Evolutionary conservation across 2,797 vertebrate genomes (phyloP), one percentile per base, ranked within the genome.

Genomic region (Hirundo rustica): DNA sequence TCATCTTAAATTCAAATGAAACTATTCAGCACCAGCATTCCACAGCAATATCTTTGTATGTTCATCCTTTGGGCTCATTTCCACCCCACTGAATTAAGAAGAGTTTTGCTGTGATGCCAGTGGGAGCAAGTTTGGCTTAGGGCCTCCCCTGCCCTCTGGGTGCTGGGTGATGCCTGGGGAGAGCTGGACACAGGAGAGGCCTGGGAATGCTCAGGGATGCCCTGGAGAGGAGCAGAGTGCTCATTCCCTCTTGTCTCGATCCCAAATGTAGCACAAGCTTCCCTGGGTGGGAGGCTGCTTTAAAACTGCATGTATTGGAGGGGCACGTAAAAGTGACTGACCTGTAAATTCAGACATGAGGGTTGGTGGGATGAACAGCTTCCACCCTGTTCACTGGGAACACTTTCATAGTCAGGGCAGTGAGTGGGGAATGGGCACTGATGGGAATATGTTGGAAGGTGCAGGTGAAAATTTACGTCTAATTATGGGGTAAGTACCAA

Each of bases 151-250:
- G n/a, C 42, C 29, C 60, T 26, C 4, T 0, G 0, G 36, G 26
- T 83, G 40, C 51, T 70, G 1, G 0, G 64, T 3, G 7, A n/a
- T 70, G 36, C 53, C n/a, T 1, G 0, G 1, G 27, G 27, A 70
- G 9, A 70, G 9, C 32, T 3, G 5, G 54, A 48, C 22, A 32
- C 11, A 11, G 60, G 30, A 66, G 13, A 4, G 20, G 5, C 13
- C 40, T 47, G 74, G 62, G 50, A 53, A 36, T 34, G 48, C 44
- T 57, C 16, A 8, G 32, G 34, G 61, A 34, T 16, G 16, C 19
- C 40, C 10, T 1, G 50, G 42, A 77, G 40, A 60, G 57, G 61
- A 51, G 19, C 50, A n/a, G 47, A 20, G 4, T 25, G 55, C 34
- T 77, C 48, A 12, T n/a, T 70, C 26, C 60, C 32, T 70, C 60